Evolutionary conservation across 2,888 invertebrate genomes (phyloP).

Genomic region (Hyalella azteca): DNA sequence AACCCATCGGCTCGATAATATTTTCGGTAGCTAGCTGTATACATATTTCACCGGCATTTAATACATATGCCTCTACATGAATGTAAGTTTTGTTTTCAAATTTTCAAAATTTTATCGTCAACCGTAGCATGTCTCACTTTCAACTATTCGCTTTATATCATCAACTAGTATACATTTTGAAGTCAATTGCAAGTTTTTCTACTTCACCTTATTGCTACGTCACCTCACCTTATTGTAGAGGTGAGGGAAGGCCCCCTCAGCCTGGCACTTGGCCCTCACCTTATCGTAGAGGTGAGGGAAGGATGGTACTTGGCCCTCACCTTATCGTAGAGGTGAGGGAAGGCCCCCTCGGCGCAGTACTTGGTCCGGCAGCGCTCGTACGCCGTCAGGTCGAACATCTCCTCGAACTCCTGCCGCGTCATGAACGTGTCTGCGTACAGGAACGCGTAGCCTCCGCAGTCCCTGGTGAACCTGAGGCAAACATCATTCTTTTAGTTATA

Average conservation of each 20-base stretch:
- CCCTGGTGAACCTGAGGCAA: conserved; percentile 68
- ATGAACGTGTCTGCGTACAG: conserved; percentile 76
- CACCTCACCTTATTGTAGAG: conserved; percentile 72
- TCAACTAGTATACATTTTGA: too few relatives aligned
- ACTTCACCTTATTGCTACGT: too few relatives aligned
- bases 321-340: conserved; percentile 73
- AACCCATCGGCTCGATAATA: too few relatives aligned
- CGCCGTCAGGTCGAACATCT: conserved; percentile 73
- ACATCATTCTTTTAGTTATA: too few relatives aligned
- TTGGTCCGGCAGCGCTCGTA: conserved; percentile 70
- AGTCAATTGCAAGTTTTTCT: too few relatives aligned
- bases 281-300: conserved; percentile 74
- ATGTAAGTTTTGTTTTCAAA: too few relatives aligned
- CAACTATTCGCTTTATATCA: too few relatives aligned
- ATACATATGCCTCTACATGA: too few relatives aligned
- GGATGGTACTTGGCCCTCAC: conserved; percentile 65
- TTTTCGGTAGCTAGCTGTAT: too few relatives aligned
- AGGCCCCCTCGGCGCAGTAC: conserved; percentile 69
- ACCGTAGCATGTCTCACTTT: too few relatives aligned
- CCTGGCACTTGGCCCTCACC: conserved; percentile 69
- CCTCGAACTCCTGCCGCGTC: conserved; percentile 71
- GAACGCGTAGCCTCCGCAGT: conserved; percentile 74
- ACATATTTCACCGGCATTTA: too few relatives aligned
- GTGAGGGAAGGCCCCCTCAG: conserved; percentile 71
- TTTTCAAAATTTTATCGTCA: too few relatives aligned